Conservation (phyloP, 2,113 vertebrate genomes). For the Cyprinodon brontotheroides region DNA sequence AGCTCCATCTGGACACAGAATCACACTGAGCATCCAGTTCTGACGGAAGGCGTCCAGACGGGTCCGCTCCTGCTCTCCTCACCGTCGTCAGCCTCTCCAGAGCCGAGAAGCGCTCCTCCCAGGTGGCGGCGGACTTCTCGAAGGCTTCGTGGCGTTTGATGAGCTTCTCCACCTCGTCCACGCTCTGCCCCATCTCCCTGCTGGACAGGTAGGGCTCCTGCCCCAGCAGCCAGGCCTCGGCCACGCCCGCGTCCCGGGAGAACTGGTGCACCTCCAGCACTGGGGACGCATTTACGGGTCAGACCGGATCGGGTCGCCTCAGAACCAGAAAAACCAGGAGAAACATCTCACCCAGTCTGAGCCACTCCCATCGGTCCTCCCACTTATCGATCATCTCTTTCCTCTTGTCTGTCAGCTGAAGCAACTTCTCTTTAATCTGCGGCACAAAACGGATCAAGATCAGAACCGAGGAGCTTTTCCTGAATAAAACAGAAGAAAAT, state of each 20-base stretch:
- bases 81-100: slow-evolving; percentile 97
- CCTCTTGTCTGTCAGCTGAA: slow-evolving; percentile 93
- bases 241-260: slow-evolving; percentile 94
- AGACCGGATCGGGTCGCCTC: not conserved
- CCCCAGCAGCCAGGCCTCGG: slow-evolving; percentile 95
- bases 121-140: slow-evolving; percentile 97
- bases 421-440: slow-evolving; percentile 93
- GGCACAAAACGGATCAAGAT: not conserved
- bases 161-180: slow-evolving; percentile 97
- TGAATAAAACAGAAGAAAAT: not conserved
- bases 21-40: not conserved
- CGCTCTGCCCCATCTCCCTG: slow-evolving; percentile 92
- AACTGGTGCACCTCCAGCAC: slow-evolving; percentile 79
- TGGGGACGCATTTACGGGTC: slow-evolving; percentile 12
- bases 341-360: slow-evolving; percentile 89
- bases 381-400: slow-evolving; percentile 98
- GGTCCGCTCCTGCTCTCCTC: not conserved
- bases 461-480: not conserved
- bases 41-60: not conserved
- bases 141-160: slow-evolving; percentile 98
- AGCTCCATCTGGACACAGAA: slow-evolving; percentile 82
- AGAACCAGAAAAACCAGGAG: not conserved
- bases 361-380: slow-evolving; percentile 95
- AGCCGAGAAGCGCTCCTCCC: slow-evolving; percentile 96
- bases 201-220: slow-evolving; percentile 97